Base-by-base conservation (phyloP, 1,140 invertebrate genomes). In the Drosophila quadrilineata region DNA sequence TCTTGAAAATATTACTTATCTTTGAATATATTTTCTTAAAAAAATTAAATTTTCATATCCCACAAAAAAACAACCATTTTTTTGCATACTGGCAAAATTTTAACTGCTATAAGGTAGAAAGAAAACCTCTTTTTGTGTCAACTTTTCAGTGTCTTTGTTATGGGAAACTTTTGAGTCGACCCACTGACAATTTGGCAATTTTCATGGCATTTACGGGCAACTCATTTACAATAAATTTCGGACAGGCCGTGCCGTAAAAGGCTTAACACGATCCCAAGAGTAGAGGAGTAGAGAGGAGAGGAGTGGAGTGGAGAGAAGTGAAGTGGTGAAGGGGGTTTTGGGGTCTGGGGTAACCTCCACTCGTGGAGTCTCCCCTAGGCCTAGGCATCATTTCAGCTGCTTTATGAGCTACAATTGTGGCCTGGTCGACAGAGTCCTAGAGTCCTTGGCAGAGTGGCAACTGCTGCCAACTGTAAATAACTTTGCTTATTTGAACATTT, bases 401-500 rank as follows among this genome's bases (percentile, higher is more conserved):
- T 82, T 82, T 82, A 82, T 74, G 77, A 85, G 62, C 77, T 70
- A 62, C 77, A 84, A 74, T 84, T 85, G 79, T 74, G 76, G 75
- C 56, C 46, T 60, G 17, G 6, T 16, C 10, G 26, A n/a, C n/a
- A n/a, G n/a, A n/a, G n/a, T n/a, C n/a, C n/a, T n/a, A n/a, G n/a
- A n/a, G n/a, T n/a, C 16, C 21, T 19, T 45, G 28, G 16, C 38
- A 14, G 16, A 16, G 28, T 9, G 29, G 48, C 54, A 33, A 56
- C 67, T 59, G 77, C 67, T 59, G 77, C 49, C 43, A 71, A 75
- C 76, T 79, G 79, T 86, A 85, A 84, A 84, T 86, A 84, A 84
- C 80, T 84, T 84, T 79, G 65, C 79, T 71, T 84, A 85, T 84
- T 75, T 69, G 56, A 79, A 79, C 79, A 84, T 84, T 84, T 84